Evolutionary conservation across 2,888 invertebrate genomes (phyloP), one percentile per base, ranked within the genome.

Genomic region (Polyploca ridens): DNA sequence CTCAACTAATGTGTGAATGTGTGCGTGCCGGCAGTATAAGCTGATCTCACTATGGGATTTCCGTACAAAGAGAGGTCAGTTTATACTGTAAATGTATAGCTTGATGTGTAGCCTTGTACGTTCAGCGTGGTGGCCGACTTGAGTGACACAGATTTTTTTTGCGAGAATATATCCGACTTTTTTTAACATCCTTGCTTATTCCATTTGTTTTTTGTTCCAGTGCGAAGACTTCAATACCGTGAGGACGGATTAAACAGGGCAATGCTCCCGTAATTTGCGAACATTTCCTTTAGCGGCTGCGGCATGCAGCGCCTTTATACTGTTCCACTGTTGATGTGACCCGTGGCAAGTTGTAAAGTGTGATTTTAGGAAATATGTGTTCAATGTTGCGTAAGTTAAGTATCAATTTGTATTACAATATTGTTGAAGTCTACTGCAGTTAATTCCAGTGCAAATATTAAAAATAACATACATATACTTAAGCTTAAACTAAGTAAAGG

Each of bases 141-240:
- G n/a, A n/a, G n/a, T n/a, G n/a, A n/a, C n/a, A n/a, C n/a, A n/a
- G n/a, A n/a, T n/a, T n/a, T n/a, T n/a, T n/a, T n/a, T n/a, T n/a
- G n/a, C n/a, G n/a, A n/a, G n/a, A n/a, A n/a, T n/a, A n/a, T n/a
- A n/a, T n/a, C n/a, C n/a, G n/a, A n/a, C n/a, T n/a, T n/a, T n/a
- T n/a, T n/a, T n/a, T n/a, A n/a, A n/a, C n/a, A n/a, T n/a, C n/a
- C n/a, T n/a, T n/a, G 2, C 27, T 27, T 27, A 27, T 27, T 27
- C 27, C 27, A 27, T 27, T 27, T 27, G 2, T 54, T 76, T 44
- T 82, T 88, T 89, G 86, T 92, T 91, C 33, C 90, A 93, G 93
- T 67, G 90, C 83, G 49, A 93, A 92, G 73, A 89, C 92, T n/a
- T 90, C 91, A 63, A 77, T 93, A 80, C 91, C 93, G 77, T 93